A percentile compares a stretch with the other conserved stretches of the same genome.
These are phyloP conservation scores for Druon quercuslanigerum DNA, from an alignment of 1,140 invertebrate species.

Conservation along the genomic window DNA sequence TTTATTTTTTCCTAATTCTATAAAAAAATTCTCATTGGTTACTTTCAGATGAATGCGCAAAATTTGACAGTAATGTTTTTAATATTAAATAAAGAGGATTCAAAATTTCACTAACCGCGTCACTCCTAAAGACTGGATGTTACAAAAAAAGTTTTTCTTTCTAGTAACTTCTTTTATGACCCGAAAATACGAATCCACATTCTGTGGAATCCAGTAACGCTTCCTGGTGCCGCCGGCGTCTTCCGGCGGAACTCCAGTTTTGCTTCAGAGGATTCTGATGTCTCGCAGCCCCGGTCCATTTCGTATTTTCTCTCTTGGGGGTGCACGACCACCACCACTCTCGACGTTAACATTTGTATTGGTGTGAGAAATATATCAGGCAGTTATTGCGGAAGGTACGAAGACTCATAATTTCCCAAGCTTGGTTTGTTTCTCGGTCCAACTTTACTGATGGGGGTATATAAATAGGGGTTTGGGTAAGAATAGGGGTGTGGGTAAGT, in stretches of 20 bases:
- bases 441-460: neutral
- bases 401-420: conserved; percentile 50
- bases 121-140: neutral
- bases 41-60: no score
- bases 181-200: neutral
- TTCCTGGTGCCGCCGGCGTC: neutral
- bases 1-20: no score
- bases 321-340: neutral
- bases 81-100: no score
- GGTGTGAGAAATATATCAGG: conserved; percentile 43
- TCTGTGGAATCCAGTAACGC: neutral
- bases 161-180: neutral
- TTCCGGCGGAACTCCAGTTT: conserved; percentile 21
- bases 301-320: neutral
- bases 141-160: conserved; percentile 20
- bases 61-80: no score
- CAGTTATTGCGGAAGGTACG: conserved; percentile 48
- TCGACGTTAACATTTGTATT: conserved; percentile 1
- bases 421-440: conserved; percentile 33
- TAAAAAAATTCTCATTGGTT: no score
- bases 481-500: neutral
- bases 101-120: neutral
- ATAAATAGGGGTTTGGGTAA: neutral
- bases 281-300: conserved; percentile 10
- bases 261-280: no score